A percentile compares a stretch with the other conserved stretches of the same genome.
These are phyloP conservation scores for Mercenaria mercenaria DNA, from an alignment of 1,140 invertebrate species.

Conservation along the genomic window DNA sequence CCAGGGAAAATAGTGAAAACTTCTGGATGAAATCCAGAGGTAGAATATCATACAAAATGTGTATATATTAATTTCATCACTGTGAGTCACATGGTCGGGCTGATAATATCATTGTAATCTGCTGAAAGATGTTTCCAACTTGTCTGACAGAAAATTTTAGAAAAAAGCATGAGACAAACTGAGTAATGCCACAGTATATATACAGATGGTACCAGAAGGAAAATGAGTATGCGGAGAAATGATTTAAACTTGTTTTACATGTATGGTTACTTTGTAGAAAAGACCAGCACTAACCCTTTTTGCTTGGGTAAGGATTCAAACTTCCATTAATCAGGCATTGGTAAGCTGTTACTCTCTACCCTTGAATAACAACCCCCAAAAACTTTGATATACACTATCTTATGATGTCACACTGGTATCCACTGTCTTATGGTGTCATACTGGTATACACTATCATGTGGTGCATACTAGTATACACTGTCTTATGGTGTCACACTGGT, in stretches of 20 bases:
- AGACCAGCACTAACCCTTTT: too few relatives aligned
- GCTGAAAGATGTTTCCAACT: neutral
- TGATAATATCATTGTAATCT: conserved; percentile 31
- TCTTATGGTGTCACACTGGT: too few relatives aligned
- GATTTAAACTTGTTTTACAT: neutral
- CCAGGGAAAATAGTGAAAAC: neutral
- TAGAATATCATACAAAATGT: neutral
- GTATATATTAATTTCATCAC: conserved; percentile 9
- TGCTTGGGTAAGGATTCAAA: too few relatives aligned
- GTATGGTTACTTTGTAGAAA: too few relatives aligned
- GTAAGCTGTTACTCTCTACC: too few relatives aligned
- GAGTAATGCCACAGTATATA: neutral
- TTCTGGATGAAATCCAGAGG: conserved; percentile 24
- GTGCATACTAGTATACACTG: too few relatives aligned
- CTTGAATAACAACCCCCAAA: too few relatives aligned
- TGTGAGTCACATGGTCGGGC: conserved; percentile 22
- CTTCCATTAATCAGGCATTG: too few relatives aligned
- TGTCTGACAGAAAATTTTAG: neutral
- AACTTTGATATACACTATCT: too few relatives aligned
- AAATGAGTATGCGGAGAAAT: neutral
- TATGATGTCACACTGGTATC: too few relatives aligned
- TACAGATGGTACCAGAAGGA: neutral
- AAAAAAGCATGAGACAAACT: neutral
- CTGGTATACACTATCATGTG: too few relatives aligned
- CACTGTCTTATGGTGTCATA: too few relatives aligned